Evolutionary conservation across 2,113 vertebrate genomes (phyloP).

Genomic region (Misgurnus anguillicaudatus): DNA sequence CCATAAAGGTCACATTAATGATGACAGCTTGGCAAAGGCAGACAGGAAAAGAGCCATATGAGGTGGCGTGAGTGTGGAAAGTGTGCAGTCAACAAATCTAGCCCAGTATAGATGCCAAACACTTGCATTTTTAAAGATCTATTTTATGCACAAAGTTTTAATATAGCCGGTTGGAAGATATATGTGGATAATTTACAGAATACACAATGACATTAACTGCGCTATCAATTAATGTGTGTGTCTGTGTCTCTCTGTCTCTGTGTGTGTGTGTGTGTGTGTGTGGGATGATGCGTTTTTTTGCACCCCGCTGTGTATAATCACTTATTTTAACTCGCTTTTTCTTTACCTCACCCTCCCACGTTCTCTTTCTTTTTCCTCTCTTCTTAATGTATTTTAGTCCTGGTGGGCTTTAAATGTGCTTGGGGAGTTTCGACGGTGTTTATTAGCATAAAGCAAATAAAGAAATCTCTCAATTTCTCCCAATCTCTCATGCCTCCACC

Average conservation of each 20-base stretch:
- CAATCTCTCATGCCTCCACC: background rate
- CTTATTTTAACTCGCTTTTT: background rate
- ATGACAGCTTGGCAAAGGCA: conserved; percentile 39
- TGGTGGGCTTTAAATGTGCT: conserved; percentile 3
- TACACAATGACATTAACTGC: background rate
- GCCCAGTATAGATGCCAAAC: background rate
- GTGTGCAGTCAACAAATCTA: conserved; percentile 18
- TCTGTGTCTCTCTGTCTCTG: too few relatives aligned
- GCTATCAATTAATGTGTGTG: conserved; percentile 9
- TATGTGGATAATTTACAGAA: background rate
- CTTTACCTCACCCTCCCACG: background rate
- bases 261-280: conserved; percentile 29
- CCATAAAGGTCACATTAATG: conserved; percentile 73
- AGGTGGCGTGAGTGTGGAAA: background rate
- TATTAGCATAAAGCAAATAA: conserved; percentile 12
- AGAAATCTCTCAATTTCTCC: conserved; percentile 8
- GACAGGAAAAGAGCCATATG: background rate
- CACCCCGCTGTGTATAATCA: conserved; percentile 2
- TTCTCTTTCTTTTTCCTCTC: background rate
- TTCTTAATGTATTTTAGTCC: background rate
- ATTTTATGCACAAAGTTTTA: background rate
- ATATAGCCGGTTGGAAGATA: background rate
- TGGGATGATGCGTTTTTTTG: conserved; percentile 16
- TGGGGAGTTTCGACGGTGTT: conserved; percentile 10
- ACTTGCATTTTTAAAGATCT: background rate